Evolutionary conservation across 2,888 invertebrate species (phyloP).

Genomic region (Leistus spinibarbis): DNA sequence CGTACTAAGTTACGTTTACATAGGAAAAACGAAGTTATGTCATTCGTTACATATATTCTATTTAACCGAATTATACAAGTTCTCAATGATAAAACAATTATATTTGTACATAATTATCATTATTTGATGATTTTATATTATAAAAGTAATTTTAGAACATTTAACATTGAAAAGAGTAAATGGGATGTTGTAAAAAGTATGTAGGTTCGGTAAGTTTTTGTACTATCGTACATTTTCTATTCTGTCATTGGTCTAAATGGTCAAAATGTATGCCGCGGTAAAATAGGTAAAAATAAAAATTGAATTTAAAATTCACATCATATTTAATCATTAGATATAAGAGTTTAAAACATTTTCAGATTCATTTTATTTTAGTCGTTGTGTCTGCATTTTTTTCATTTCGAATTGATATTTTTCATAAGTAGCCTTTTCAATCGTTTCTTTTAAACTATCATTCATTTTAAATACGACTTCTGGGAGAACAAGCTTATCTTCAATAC

Average conservation of each 20-base stretch:
- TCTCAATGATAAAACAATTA: background rate
- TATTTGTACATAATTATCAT: background rate
- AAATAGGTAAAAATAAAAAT: constrained; percentile 1
- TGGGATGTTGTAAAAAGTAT: background rate
- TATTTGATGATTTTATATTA: background rate
- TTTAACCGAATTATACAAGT: background rate
- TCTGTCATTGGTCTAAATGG: background rate
- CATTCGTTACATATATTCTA: background rate
- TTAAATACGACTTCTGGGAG: background rate
- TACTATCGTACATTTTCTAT: background rate
- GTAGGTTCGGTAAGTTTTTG: background rate
- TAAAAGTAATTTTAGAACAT: background rate
- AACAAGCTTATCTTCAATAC: constrained; percentile 19
- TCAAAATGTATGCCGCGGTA: background rate
- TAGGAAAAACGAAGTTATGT: background rate
- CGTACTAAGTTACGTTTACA: constrained; percentile 9
- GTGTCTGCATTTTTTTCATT: background rate
- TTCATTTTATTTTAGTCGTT: background rate
- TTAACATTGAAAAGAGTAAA: background rate
- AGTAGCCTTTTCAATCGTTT: constrained; percentile 9
- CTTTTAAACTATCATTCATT: background rate
- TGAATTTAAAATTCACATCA: background rate
- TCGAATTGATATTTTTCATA: constrained; percentile 16
- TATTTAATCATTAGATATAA: background rate
- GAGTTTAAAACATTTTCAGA: background rate